Conservation (phyloP, 2,888 invertebrate genomes). For the Opisthograptis luteolata region DNA sequence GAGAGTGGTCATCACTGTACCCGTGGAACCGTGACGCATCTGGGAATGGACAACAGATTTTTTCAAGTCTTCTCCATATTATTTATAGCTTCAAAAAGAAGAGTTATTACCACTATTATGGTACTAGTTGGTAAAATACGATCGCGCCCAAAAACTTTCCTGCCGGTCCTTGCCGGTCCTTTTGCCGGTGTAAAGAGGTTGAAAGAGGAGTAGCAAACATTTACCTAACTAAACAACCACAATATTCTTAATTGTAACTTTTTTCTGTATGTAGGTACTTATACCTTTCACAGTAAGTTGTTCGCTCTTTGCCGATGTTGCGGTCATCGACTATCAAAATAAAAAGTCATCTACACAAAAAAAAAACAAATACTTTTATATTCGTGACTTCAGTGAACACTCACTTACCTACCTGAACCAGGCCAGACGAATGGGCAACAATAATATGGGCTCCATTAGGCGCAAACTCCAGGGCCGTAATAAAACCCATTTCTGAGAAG, state of each 20-base stretch:
- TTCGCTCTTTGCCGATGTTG: no score
- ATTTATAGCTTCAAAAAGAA: no score
- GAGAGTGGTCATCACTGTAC: slow-evolving; percentile 65
- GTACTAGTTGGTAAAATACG: no score
- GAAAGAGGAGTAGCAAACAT: no score
- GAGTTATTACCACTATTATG: no score
- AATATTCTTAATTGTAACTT: no score
- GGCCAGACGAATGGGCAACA: slow-evolving; percentile 75
- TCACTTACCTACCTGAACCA: slow-evolving; percentile 80
- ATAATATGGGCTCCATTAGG: slow-evolving; percentile 70
- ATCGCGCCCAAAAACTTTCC: no score
- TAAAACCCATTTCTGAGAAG: slow-evolving; percentile 61
- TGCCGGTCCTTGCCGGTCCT: no score
- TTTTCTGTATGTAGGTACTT: no score
- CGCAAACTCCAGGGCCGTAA: slow-evolving; percentile 69
- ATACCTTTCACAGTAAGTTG: no score
- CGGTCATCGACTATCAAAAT: neutral
- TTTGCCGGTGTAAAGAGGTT: no score
- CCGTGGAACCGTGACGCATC: slow-evolving; percentile 76
- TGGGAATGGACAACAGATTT: slow-evolving; percentile 36
- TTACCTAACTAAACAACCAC: no score
- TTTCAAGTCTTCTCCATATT: neutral
- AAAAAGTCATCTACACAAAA: slow-evolving; percentile 4
- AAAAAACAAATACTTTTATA: slow-evolving; percentile 5
- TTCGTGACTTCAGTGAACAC: slow-evolving; percentile 9